Base-by-base conservation (phyloP, 2,888 invertebrate species). In the Polydrusus cervinus region DNA sequence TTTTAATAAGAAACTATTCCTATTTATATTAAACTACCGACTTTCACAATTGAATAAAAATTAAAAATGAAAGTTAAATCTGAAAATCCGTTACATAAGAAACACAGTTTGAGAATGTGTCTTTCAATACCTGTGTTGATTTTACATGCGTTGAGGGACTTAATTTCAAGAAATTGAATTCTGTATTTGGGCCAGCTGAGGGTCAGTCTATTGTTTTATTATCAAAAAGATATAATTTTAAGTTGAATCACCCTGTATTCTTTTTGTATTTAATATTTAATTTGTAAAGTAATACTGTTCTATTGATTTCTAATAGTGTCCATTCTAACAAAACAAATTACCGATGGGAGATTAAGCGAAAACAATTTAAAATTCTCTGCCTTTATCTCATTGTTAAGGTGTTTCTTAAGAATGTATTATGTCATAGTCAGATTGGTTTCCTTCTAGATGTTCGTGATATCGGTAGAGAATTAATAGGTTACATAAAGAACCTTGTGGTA, bases 391-490 rank as follows among this genome's bases (percentile, higher is more conserved):
- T 74, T 74, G 74, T 74, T 66, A 70, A 74, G 68, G 71, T 71
- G 75, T 74, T 74, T 75, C 71, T 61, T 67, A 62, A 71, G 75
- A 75, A 75, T 71, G 71, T 71, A 75, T 75, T 75, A 75, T 75
- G 75, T 75, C 75, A 75, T 71, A 71, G 65, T 65, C 62, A 62
- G 61, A 75, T 69, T 71, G 68, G 71, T 62, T 62, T 75, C 69
- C 65, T 67, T 72, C 67, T 69, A 62, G 74, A 74, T 66, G 49
- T n/a, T 57, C 40, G 66, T 45, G 75, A 75, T 73, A 51, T 60
- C 57, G 16, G 18, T 18, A 16, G n/a, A 38, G 38, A 60, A 60
- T 60, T 60, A 60, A 60, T 60, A 30, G 57, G 57, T 38, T 60
- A 60, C 57, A 60, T 14, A 60, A 38, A 53, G 25, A 30, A 38